Evolutionary conservation across 2,888 invertebrate genomes (phyloP).

Genomic region (Lithophane semibrunnea): DNA sequence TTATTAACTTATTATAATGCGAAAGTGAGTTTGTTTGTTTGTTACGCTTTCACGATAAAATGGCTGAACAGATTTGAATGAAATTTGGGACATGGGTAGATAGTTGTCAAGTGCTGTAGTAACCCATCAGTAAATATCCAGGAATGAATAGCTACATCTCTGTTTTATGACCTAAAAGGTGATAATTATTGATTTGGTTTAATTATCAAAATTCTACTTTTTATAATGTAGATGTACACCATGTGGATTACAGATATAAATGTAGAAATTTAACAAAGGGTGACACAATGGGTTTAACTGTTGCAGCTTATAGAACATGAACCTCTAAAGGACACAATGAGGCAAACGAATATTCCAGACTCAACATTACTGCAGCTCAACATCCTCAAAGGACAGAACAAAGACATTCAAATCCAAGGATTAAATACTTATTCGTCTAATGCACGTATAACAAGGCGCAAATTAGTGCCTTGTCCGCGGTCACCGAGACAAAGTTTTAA

Average conservation of each 20-base stretch:
- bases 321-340: not conserved
- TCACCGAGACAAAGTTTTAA: constrained; percentile 67
- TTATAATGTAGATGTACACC: not conserved
- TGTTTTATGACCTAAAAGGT: not conserved
- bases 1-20: too few relatives aligned
- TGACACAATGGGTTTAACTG: not conserved
- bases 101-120: not conserved
- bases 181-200: not conserved
- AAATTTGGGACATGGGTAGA: too few relatives aligned
- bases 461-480: constrained; percentile 55
- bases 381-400: constrained; percentile 17
- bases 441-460: constrained; percentile 58
- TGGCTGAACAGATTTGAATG: too few relatives aligned
- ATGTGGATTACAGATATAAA: not conserved
- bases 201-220: not conserved
- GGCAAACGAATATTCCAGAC: not conserved
- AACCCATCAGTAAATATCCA: not conserved
- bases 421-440: constrained; percentile 59
- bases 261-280: not conserved
- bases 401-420: constrained; percentile 47
- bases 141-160: not conserved
- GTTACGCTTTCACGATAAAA: too few relatives aligned
- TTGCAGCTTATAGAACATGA: not conserved
- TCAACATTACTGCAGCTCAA: not conserved
- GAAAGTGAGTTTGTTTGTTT: too few relatives aligned